Evolutionary conservation across 2,797 vertebrate species (phyloP), one percentile per base, ranked within the genome.

Genomic region (Melanotaenia nigrans): DNA sequence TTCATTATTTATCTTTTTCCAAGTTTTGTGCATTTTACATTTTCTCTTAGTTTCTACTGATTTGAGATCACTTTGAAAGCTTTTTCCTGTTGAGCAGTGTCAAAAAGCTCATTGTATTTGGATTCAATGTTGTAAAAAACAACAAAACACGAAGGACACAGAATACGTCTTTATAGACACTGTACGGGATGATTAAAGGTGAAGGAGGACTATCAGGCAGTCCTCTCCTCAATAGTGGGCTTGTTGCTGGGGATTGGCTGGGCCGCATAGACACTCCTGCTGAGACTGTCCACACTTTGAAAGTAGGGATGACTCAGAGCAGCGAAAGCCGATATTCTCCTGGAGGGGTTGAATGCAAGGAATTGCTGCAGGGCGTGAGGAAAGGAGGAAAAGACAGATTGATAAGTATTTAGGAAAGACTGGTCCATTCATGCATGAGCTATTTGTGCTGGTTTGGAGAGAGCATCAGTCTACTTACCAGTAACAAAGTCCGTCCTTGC

Each of bases 221-320:
- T 95, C 77, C 95, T 96, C 93, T 97, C 95, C 92, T 97, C 96
- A 59, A 95, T 94, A 89, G 95, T 89, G 83, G 95, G 94, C 89
- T 96, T 97, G 95, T 93, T 96, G 91, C 94, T 93, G 56, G 96
- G 92, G 78, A 96, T 94, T 51, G 95, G 96, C 65, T 94, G 94
- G 38, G 91, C 89, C 16, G 94, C 94, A 69, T 97, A 96, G 88
- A 94, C 86, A 77, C 90, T 97, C 85, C 96, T 95, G 91, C 95
- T 97, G 94, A 89, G 92, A 86, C 96, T 96, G 93, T 98, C 96
- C 91, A 98, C 92, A 30, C 95, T 97, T 53, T 96, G 96, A 92
- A 99, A 99, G 92, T 99, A 99, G 0, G 96, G 93, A 82, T 99
- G 97, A 89, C 94, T 96, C 80, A 99, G 93, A n/a, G 98, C 97